Evolutionary conservation across 2,113 vertebrate species (phyloP), one percentile per base, ranked within the genome.

Genomic region (Daboia siamensis): DNA sequence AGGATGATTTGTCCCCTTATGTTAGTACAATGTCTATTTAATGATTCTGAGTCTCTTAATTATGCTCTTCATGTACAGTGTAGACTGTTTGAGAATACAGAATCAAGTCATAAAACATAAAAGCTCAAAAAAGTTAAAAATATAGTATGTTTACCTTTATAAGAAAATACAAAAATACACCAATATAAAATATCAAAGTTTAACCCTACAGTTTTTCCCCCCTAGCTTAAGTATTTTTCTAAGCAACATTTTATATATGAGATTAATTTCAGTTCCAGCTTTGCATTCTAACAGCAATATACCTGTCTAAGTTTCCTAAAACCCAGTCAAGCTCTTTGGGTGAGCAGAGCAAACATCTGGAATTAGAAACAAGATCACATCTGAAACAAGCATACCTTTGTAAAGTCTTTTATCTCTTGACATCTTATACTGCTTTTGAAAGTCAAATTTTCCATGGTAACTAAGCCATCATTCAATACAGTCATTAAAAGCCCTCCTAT

Each of bases 361-460:
- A 94, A 94, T 90, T 95, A 93, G 96, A 97, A 96, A 93, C 93
- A 92, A 92, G 92, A 93, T 94, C 74, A 93, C 64, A 95, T 96
- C 93, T 97, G 97, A 96, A 96, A 97, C 97, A 98, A 96, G 94
- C 95, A 95, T 94, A 97, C 96, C 96, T 97, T 97, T 97, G 96
- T 98, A 89, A 95, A 92, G 29, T 64, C 55, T 92, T 96, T 3
- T 94, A 91, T 96, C 96, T 96, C 92, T 95, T 95, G 61, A 95
- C 96, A 88, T 95, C 91, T 52, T 93, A 86, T 52, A 93, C 64
- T 93, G 93, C 89, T 91, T 89, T 91, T 94, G 90, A 57, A 74
- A 89, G 94, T 94, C 94, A 96, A 93, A 89, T 93, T 92, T 93
- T 93, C 93, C 94, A 94, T 93, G 93, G 93, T 1, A 93, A 84